Evolutionary conservation across 2,797 vertebrate genomes (phyloP), one percentile per base, ranked within the genome.

Genomic region (Premnoplex brunnescens): DNA sequence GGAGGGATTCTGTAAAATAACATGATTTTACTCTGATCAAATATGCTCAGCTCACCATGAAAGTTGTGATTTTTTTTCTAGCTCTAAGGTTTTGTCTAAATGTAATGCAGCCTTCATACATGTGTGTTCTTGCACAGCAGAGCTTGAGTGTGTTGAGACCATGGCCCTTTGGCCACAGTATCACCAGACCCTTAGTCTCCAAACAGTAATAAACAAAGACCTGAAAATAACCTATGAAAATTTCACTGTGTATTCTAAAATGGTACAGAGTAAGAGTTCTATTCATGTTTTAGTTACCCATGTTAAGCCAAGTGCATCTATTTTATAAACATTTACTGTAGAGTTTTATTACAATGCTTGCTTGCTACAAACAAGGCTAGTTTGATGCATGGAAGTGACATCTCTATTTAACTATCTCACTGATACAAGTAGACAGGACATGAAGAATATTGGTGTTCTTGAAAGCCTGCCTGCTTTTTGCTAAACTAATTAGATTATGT

Each of bases 391-490:
- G 41, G 32, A 75, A 82, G 49, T 72, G 72, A 72, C 49, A 71
- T 54, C 21, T 88, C 72, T 74, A 14, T 77, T 77, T 78, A 92
- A 39, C 84, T 54, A 66, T 30, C 37, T 32, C 66, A 43, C n/a
- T 67, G 60, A 83, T 73, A 56, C 15, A 88, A 73, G 56, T 16
- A 75, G 66, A 78, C 46, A 81, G 46, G 36, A 91, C 77, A 34
- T 46, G 54, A 94, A 92, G 73, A 91, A 86, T 58, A 69, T 21
- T 63, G 13, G 28, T 80, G 41, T 37, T 89, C 82, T 74, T 87
- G 68, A 91, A 92, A 91, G 76, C n/a, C 21, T 74, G 58, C 26
- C 9, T 92, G 64, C 24, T 78, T 91, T 81, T 86, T 1, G 1
- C 39, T 46, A 2, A 82, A 54, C 46, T 89, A 80, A 91, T 91